Percentiles rank a stretch among this genome's conserved stretches.
These are phyloP conservation scores for Pristionchus mayeri DNA, from an alignment of 2,888 invertebrate species.

Conservation along the genomic window DNA sequence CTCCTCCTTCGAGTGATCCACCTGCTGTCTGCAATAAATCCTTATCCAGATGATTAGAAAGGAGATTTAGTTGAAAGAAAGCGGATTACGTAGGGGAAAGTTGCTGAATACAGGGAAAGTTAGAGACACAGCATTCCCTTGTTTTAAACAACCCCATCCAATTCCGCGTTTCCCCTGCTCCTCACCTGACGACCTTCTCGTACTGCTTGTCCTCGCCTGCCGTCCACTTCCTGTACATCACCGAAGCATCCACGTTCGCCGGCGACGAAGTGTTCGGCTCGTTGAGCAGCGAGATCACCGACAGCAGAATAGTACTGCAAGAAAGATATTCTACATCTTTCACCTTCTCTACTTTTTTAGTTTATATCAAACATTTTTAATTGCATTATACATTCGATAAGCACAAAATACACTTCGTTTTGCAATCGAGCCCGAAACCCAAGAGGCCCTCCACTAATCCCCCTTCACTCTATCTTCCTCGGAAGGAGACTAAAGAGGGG, in stretches of 20 bases:
- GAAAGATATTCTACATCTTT: not conserved
- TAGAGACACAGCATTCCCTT: too few relatives aligned
- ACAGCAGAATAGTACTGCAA: conserved; percentile 88
- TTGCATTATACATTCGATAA: too few relatives aligned
- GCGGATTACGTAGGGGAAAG: too few relatives aligned
- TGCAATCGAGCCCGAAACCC: too few relatives aligned
- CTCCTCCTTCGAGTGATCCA: conserved; percentile 92
- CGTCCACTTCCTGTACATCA: conserved; percentile 98
- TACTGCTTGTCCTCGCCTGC: conserved; percentile 93
- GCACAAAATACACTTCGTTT: too few relatives aligned
- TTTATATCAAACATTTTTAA: too few relatives aligned
- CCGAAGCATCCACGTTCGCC: conserved; percentile 99
- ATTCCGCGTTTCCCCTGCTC: not conserved
- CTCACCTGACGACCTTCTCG: conserved; percentile 88
- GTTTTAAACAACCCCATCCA: too few relatives aligned
- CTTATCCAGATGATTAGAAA: too few relatives aligned
- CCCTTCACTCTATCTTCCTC: not conserved
- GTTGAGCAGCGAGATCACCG: conserved; percentile 97
- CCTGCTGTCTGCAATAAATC: conserved; percentile 95
- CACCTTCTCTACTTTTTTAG: not conserved
- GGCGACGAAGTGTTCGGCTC: conserved; percentile 99
- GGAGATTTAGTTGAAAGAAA: too few relatives aligned
- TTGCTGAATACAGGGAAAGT: too few relatives aligned
- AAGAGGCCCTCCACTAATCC: too few relatives aligned
- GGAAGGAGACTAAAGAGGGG: not conserved